Conservation (phyloP, 2,797 vertebrate species). For the Heterohyrax brucei region DNA sequence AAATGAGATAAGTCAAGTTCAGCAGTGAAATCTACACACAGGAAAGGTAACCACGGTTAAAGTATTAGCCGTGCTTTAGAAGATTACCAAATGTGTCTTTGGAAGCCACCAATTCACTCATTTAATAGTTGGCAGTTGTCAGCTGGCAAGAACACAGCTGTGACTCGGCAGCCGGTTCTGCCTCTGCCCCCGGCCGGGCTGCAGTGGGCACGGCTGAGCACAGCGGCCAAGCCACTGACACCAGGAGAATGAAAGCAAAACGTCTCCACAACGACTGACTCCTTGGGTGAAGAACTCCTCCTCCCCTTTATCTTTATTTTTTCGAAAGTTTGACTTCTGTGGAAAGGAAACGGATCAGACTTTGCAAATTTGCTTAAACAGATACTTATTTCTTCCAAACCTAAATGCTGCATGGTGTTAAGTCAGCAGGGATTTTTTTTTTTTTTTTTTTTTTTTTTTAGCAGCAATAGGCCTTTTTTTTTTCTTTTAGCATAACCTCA, state of each 20-base stretch:
- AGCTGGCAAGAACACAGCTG: constrained; percentile 44
- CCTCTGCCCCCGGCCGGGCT: constrained; percentile 31
- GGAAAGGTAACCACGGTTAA: constrained; percentile 24
- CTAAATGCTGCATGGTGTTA: not conserved
- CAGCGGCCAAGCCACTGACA: constrained; percentile 20
- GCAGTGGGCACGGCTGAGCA: constrained; percentile 5
- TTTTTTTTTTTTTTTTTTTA: not conserved
- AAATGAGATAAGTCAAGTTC: constrained; percentile 47
- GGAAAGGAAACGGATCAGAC: not conserved
- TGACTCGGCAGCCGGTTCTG: constrained; percentile 57
- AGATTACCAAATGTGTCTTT: constrained; percentile 39
- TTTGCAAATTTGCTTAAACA: not conserved
- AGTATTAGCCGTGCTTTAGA: not conserved
- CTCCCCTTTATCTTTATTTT: not conserved
- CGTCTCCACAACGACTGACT: not conserved
- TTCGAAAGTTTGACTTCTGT: not conserved
- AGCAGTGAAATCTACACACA: constrained; percentile 57
- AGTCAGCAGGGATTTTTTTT: not conserved
- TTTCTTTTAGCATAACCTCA: not conserved
- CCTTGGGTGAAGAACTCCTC: not conserved
- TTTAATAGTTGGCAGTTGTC: constrained; percentile 36
- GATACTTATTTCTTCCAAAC: not conserved
- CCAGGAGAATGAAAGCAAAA: constrained; percentile 11
- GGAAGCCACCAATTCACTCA: constrained; percentile 7
- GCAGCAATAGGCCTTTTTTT: not conserved